These are phyloP conservation scores for Epiblema foenella DNA, from an alignment of 2,888 invertebrate genomes.

Conservation along the genomic window DNA sequence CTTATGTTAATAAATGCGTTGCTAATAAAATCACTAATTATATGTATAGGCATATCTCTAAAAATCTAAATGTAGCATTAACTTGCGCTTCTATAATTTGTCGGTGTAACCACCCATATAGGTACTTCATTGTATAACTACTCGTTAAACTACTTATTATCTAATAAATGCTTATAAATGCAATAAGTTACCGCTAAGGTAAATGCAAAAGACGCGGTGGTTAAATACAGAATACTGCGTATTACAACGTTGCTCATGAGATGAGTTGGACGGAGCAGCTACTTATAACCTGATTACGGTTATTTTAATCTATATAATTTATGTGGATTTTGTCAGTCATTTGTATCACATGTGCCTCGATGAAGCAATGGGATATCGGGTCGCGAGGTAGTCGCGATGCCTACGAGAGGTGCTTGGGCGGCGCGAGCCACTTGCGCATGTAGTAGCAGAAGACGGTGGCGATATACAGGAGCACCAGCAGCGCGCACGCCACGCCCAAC, in stretches of 20 bases:
- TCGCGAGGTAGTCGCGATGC: conserved; percentile 45
- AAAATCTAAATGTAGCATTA: conserved; percentile 35
- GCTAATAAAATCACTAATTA: conserved; percentile 60
- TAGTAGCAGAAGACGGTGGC: conserved; percentile 96
- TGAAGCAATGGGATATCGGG: conserved; percentile 48
- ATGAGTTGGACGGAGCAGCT: conserved; percentile 61
- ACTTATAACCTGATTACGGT: conserved; percentile 44
- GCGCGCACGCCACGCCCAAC: conserved; percentile 95
- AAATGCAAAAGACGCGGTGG: conserved; percentile 80
- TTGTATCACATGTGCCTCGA: conserved; percentile 75
- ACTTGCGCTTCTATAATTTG: conserved; percentile 40
- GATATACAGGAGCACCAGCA: conserved; percentile 94
- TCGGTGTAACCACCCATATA: conserved; percentile 44
- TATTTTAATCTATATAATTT: conserved; percentile 48
- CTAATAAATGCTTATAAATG: conserved; percentile 66
- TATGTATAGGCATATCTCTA: conserved; percentile 50
- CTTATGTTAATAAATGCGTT: conserved; percentile 70
- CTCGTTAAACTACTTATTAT: conserved; percentile 42
- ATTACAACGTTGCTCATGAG: conserved; percentile 44
- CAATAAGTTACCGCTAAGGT: conserved; percentile 75
- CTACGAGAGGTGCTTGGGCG: conserved; percentile 90
- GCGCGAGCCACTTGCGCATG: conserved; percentile 96
- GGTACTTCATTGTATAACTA: conserved; percentile 42
- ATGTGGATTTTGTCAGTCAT: conserved; percentile 69
- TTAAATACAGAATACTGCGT: conserved; percentile 53